Percentiles rank a stretch among this genome's conserved stretches.
These are phyloP conservation scores for Florisuga fusca DNA, from an alignment of 2,797 vertebrate genomes.

Conservation along the genomic window DNA sequence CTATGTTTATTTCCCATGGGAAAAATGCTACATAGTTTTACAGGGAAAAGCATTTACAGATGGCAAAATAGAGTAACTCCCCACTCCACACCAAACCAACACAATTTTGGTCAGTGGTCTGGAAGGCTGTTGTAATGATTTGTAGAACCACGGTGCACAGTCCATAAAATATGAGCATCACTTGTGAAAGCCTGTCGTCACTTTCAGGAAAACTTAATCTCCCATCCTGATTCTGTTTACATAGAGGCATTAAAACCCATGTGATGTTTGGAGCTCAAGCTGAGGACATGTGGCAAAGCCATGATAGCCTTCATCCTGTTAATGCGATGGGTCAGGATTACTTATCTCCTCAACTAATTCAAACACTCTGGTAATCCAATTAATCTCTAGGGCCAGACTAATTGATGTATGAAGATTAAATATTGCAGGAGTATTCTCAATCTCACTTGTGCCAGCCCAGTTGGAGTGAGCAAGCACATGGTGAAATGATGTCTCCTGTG, in stretches of 20 bases:
- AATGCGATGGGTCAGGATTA: background rate
- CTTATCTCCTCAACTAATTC: constrained; percentile 4
- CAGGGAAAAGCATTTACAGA: background rate
- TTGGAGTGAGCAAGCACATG: background rate
- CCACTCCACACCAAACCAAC: background rate
- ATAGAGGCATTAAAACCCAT: background rate
- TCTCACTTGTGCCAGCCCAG: background rate
- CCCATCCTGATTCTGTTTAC: background rate
- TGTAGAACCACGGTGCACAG: accelerated
- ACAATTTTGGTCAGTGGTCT: background rate
- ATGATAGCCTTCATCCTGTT: background rate
- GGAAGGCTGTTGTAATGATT: background rate
- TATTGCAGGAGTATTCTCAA: background rate
- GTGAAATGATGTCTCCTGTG: background rate
- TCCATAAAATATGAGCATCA: background rate
- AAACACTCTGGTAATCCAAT: background rate
- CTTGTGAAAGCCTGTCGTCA: background rate
- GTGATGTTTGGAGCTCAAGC: background rate
- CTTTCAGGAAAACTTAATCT: background rate
- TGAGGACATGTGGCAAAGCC: background rate
- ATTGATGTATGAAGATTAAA: background rate
- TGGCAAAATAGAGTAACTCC: background rate
- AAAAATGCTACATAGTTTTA: background rate
- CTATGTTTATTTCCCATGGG: background rate
- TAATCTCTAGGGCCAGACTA: background rate